Base-by-base conservation (phyloP, 1,140 invertebrate genomes). In the Drosophila bipectinata region DNA sequence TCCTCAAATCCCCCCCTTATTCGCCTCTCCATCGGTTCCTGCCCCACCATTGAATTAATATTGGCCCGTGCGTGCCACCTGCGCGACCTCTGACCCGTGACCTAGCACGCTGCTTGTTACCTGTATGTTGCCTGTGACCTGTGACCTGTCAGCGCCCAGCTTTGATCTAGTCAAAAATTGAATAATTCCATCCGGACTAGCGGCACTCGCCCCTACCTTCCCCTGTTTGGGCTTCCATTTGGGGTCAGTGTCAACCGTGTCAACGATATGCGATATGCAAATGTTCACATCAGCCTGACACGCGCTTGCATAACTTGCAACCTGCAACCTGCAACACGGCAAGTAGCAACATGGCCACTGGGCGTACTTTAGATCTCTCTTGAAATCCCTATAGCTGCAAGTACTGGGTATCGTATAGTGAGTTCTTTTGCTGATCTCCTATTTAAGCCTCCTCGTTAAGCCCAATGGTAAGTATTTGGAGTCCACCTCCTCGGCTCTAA, bases 211-310 rank as follows among this genome's bases (percentile, higher is more conserved):
- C 9, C 39, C 53, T 15, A 15, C 15, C 15, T 15, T 15, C 51
- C 45, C 30, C 39, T 41, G 21, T 21, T 21, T 21, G 21, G 21
- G 21, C 21, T 3, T 3, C 21, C 26, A 54, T 56, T 79, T 60
- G 76, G 72, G 80, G 80, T 83, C 79, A 83, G 75, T 84, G 80
- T 76, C 80, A 84, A 53, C 60, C 72, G 75, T 83, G 80, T 83
- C 80, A 84, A 83, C 66, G 72, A 79, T 84, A 79, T 84, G 80
- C 76, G 53, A 83, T 84, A 63, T 76, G 80, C 64, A 83, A 84
- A 69, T 64, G 60, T 82, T 57, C 68, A 73, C 41, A 63, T 53
- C 37, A 61, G 60, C 66, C 53, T 72, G 78, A 72, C 79, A 78
- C 57, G 75, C 72, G 64, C 75, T 66, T 79, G 80, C 80, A 83